These are phyloP conservation scores for Paramormyrops kingsleyae DNA, from an alignment of 2,113 vertebrate species.

Conservation along the genomic window DNA sequence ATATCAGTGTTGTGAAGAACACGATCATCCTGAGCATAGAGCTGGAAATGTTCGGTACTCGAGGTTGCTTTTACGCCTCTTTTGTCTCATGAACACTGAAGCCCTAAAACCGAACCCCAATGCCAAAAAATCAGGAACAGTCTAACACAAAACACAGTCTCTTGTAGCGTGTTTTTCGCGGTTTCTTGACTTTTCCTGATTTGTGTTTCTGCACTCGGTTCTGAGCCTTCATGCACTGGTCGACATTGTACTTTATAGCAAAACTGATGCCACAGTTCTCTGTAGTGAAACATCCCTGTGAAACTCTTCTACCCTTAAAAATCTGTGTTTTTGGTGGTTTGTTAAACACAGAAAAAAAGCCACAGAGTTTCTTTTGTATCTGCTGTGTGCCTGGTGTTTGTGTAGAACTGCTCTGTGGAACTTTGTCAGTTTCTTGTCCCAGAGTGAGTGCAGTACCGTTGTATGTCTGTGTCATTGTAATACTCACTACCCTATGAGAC, in stretches of 20 bases:
- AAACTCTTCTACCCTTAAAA: background rate
- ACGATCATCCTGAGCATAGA: background rate
- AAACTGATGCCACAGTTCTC: background rate
- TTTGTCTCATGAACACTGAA: background rate
- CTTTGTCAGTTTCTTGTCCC: slow-evolving; percentile 26
- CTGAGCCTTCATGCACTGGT: background rate
- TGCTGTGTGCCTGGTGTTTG: slow-evolving; percentile 11
- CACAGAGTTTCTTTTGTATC: background rate
- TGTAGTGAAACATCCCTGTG: background rate
- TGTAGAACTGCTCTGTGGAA: slow-evolving; percentile 21
- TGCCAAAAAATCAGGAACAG: slow-evolving; percentile 17
- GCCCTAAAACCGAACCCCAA: background rate
- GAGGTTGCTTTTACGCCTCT: background rate
- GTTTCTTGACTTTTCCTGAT: background rate
- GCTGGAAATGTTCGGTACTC: background rate
- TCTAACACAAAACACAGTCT: slow-evolving; percentile 25
- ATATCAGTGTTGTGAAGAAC: slow-evolving; percentile 40
- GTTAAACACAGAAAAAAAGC: background rate
- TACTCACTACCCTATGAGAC: slow-evolving; percentile 29
- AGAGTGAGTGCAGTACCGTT: slow-evolving; percentile 33
- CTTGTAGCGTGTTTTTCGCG: slow-evolving; percentile 29
- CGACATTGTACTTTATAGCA: background rate
- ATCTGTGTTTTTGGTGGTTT: background rate
- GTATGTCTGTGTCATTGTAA: slow-evolving; percentile 21
- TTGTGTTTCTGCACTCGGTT: background rate